Evolutionary conservation across 2,888 invertebrate genomes (phyloP).

Genomic region (Pheosia tremula): DNA sequence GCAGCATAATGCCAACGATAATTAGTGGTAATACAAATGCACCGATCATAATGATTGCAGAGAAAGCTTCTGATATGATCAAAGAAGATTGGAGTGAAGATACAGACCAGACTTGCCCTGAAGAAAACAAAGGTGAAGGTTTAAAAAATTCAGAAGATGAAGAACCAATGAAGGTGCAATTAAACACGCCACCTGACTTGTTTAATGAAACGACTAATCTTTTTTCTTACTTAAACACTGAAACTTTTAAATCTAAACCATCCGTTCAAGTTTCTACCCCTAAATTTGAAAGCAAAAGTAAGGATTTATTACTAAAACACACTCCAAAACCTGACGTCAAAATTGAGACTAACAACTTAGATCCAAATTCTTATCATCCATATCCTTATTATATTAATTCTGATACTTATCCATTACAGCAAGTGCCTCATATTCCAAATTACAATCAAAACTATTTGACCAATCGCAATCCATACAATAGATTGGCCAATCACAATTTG

Average conservation of each 20-base stretch:
- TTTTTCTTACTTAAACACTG: constrained; percentile 50
- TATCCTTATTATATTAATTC: constrained; percentile 13
- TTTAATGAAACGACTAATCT: constrained; percentile 65
- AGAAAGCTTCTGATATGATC: constrained; percentile 92
- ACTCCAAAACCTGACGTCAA: constrained; percentile 18
- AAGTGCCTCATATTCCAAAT: constrained; percentile 4
- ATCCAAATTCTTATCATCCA: constrained; percentile 18
- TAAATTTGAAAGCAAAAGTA: constrained; percentile 5
- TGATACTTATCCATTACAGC: constrained; percentile 11
- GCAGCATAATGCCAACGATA: constrained; percentile 92
- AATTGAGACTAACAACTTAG: constrained; percentile 8
- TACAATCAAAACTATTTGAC: constrained; percentile 9
- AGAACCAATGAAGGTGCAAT: constrained; percentile 30
- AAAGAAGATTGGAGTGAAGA: constrained; percentile 87
- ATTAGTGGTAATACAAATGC: constrained; percentile 93
- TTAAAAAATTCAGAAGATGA: constrained; percentile 40
- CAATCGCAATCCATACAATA: constrained; percentile 10
- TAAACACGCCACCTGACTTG: constrained; percentile 43
- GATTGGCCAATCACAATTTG: constrained; percentile 12
- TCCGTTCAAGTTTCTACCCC: not conserved
- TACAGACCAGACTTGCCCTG: constrained; percentile 41
- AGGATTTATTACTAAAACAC: constrained; percentile 8
- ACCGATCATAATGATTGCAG: constrained; percentile 93
- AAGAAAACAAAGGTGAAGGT: constrained; percentile 27
- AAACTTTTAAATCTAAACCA: not conserved